Evolutionary conservation across 2,797 vertebrate species (phyloP).

Genomic region (Gorsachius magnificus): DNA sequence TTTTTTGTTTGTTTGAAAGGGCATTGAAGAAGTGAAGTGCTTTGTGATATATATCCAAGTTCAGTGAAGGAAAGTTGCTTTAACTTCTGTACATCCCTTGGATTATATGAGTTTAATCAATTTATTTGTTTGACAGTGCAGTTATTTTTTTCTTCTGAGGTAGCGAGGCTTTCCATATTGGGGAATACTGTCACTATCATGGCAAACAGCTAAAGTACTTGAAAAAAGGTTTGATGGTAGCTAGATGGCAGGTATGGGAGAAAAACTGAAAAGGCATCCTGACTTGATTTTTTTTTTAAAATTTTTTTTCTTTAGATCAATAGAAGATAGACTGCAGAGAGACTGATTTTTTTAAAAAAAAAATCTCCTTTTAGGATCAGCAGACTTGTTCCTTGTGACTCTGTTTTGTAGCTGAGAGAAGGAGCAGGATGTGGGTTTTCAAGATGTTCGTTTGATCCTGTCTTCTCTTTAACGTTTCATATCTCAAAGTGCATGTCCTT

Average conservation of each 20-base stretch:
- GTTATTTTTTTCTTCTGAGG: not conserved
- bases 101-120: not conserved
- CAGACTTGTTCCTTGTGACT: constrained; percentile 33
- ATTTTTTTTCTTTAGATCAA: not conserved
- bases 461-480: not conserved
- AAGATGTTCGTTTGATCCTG: constrained; percentile 29
- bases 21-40: not conserved
- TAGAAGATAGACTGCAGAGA: not conserved
- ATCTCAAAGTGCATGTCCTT: not conserved
- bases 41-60: not conserved
- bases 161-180: not conserved
- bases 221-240: not conserved
- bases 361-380: not conserved
- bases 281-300: not conserved
- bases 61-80: not conserved
- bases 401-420: not conserved
- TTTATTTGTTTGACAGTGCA: not conserved
- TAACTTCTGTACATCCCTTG: not conserved
- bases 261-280: not conserved
- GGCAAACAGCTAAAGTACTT: not conserved
- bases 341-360: not conserved
- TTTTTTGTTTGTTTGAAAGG: not conserved
- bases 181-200: not conserved
- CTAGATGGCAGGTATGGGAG: not conserved
- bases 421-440: constrained; percentile 53